Base-by-base conservation (phyloP, 2,113 vertebrate species). In the Vanacampus margaritifer region DNA sequence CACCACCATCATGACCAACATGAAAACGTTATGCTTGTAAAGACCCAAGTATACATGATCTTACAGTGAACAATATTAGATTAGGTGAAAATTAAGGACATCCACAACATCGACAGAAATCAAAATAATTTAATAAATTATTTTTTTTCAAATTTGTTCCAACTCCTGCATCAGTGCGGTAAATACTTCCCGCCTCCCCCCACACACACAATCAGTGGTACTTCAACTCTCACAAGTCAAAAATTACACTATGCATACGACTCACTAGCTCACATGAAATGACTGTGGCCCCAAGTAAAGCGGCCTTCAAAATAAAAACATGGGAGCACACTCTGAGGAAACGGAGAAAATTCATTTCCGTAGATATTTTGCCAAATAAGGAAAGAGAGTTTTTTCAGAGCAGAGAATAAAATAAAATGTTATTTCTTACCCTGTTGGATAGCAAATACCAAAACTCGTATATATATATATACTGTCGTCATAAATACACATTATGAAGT, bases 51-150 rank as follows among this genome's bases (percentile, higher is more conserved):
- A 21, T 50, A 23, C 21, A 50, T 50, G 21, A 8, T 6, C 6
- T 50, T 3, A 50, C 21, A 50, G 0, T 46, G 45, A 46, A 5
- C 5, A 14, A 46, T n/a, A 46, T 46, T 46, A 3, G 48, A 58
- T 50, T 12, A 61, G 13, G 12, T 61, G n/a, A 39, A 61, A 12
- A 16, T 24, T 43, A 62, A 62, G 13, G 17, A 3, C 14, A 62
- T 14, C 14, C 37, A 43, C 23, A 19, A 3, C 60, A 62, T 13
- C 23, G 43, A 74, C 50, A 24, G 21, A 83, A 78, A 73, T 46
- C 57, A 68, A 82, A 64, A 84, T 77, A 62, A 74, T 87, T 88
- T 87, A 87, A 90, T 91, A 91, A 92, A 88, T 92, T 80, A 89
- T 77, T 84, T 32, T 17, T 32, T 4, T 6, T 73, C 36, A 67